These are phyloP conservation scores for Luscinia luscinia DNA, from an alignment of 2,797 vertebrate species.

Conservation along the genomic window DNA sequence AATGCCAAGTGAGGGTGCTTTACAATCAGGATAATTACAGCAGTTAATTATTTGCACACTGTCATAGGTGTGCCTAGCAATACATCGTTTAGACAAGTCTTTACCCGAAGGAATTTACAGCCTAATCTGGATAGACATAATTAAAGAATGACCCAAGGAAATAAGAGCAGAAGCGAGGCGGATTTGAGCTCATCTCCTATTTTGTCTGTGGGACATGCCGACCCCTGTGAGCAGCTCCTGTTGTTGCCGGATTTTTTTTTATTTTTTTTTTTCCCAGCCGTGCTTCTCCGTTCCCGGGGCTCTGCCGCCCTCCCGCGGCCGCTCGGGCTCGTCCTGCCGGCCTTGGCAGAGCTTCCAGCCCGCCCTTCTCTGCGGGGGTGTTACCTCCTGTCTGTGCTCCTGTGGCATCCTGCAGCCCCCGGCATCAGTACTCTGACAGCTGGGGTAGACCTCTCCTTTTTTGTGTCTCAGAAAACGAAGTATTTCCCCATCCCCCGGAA, in stretches of 20 bases:
- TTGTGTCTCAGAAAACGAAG: not conserved
- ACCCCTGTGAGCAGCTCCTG: not conserved
- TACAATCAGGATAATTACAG: slow-evolving; percentile 2
- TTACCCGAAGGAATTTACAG: slow-evolving; percentile 24
- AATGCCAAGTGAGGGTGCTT: slow-evolving; percentile 10
- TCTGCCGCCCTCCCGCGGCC: slow-evolving; percentile 64
- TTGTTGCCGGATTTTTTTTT: not conserved
- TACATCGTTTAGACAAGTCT: slow-evolving; percentile 46
- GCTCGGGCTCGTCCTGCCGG: fast-evolving
- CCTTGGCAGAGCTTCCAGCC: fast-evolving
- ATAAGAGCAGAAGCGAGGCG: not conserved
- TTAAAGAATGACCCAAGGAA: slow-evolving; percentile 26
- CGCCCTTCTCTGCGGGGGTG: fast-evolving
- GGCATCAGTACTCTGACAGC: not conserved
- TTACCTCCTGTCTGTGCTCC: fast-evolving
- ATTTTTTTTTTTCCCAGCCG: not conserved
- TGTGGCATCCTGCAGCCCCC: not conserved
- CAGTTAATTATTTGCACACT: slow-evolving; percentile 50
- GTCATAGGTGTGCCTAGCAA: slow-evolving; percentile 30
- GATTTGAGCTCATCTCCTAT: not conserved
- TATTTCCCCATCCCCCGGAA: not conserved
- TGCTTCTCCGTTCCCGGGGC: not conserved
- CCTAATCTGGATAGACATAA: slow-evolving; percentile 34
- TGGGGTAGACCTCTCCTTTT: not conserved
- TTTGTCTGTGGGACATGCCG: not conserved